Base-by-base conservation (phyloP, 2,113 vertebrate species). In the Synodontis membranacea region DNA sequence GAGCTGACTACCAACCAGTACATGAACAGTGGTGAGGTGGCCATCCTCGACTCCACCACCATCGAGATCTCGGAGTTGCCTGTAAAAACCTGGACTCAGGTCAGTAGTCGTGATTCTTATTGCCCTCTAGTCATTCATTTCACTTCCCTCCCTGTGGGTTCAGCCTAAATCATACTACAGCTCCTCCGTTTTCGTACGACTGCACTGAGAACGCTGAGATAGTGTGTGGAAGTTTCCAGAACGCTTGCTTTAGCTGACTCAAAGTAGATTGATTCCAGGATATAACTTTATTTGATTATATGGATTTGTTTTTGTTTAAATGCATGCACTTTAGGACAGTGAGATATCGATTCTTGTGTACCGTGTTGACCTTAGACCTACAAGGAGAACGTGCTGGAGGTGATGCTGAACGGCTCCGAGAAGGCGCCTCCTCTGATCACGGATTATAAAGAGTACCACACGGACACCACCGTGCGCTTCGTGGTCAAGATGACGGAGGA, bases 61-160 rank as follows among this genome's bases (percentile, higher is more conserved):
- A 96, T 99, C n/a, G 98, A 99, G 94, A 99, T 99, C 94, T 97
- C 97, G 1, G 98, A 99, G 90, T 94, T 99, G 91, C 98, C 98
- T 0, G 92, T 97, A 86, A 97, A 97, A 91, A 95, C 96, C 0
- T 99, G 98, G 98, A 99, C 98, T 14, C 98, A 99, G 95, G 98
- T 98, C 31, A 46, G 86, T 42, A n/a, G 44, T 25, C 25, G 11
- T 31, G 15, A n/a, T 12, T 19, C 14, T 48, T 46, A 14, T 75
- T 11, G 72, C 4, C 19, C 2, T 21, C 10, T 72, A 6, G 23
- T 10, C 25, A 1, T 28, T 60, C 9, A 5, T 34, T 68, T 15
- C n/a, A 1, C 42, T 23, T 37, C 52, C 17, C 52, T 5, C 17
- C 17, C 17, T 54, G 4, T 54, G 15, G 15, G 15, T 15, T 54